Percentiles rank a stretch among this genome's conserved stretches.
These are phyloP conservation scores for Ricordea florida DNA, from an alignment of 92 coral and sea anemone species.

Conservation along the genomic window DNA sequence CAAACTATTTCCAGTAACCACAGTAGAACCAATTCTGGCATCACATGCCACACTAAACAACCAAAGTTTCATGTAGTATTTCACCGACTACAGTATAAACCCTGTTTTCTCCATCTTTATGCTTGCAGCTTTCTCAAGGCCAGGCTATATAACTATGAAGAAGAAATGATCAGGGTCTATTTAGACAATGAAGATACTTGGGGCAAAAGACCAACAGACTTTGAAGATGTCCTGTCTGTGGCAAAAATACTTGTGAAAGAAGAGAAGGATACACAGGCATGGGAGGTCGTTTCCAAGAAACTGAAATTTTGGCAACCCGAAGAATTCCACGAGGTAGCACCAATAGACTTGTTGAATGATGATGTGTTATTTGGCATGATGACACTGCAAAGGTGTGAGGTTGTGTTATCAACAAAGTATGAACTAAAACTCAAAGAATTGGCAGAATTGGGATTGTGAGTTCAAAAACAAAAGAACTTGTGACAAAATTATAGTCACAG, in stretches of 20 bases:
- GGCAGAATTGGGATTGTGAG: neutral
- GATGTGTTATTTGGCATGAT: slow-evolving; percentile 2
- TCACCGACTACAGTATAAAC: no score
- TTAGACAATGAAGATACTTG: slow-evolving; percentile 15
- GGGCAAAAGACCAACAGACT: slow-evolving; percentile 1
- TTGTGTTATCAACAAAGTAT: slow-evolving; percentile 9
- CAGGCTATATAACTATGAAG: neutral
- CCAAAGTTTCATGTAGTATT: no score
- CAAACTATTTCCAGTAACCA: no score
- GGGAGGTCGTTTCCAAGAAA: slow-evolving; percentile 18
- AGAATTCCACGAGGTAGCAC: slow-evolving; percentile 1
- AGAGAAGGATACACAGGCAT: neutral
- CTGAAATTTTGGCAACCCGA: neutral
- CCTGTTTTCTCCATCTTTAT: no score
- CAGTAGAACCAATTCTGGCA: no score
- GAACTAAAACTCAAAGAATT: neutral
- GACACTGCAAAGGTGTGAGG: slow-evolving; percentile 10
- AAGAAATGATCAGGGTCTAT: slow-evolving; percentile 5
- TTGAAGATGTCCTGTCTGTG: neutral
- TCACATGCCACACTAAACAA: no score
- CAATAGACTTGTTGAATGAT: slow-evolving; percentile 16
- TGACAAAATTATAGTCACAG: neutral
- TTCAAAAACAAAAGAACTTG: neutral
- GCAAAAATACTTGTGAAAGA: neutral
- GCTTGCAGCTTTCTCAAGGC: slow-evolving; percentile 10